These are phyloP conservation scores for Calephelis perditalis DNA, from an alignment of 2,888 invertebrate genomes.

Conservation along the genomic window DNA sequence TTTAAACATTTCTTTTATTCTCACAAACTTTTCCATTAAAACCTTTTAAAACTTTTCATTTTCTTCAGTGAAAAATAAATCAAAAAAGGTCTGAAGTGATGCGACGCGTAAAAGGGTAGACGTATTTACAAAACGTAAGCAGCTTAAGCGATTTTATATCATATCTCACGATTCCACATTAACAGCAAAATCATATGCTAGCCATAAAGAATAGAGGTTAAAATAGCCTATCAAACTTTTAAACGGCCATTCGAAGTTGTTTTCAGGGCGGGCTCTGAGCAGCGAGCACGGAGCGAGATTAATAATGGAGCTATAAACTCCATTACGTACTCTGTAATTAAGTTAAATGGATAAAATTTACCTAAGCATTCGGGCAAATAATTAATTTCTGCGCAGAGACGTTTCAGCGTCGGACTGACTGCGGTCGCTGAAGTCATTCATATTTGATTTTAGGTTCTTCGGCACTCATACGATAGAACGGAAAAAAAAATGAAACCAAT, in stretches of 20 bases:
- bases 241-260: slow-evolving; percentile 39
- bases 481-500: background rate
- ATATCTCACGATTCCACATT: slow-evolving; percentile 11
- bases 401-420: slow-evolving; percentile 25
- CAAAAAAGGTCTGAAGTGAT: slow-evolving; percentile 9
- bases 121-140: slow-evolving; percentile 13
- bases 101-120: slow-evolving; percentile 13
- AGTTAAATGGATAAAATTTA: slow-evolving; percentile 63
- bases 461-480: too few relatives aligned
- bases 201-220: slow-evolving; percentile 27
- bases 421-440: too few relatives aligned
- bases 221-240: slow-evolving; percentile 35
- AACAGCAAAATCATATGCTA: slow-evolving; percentile 20
- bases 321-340: slow-evolving; percentile 63
- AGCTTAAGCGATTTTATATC: slow-evolving; percentile 11
- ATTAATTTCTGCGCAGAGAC: slow-evolving; percentile 48
- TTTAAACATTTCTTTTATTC: background rate
- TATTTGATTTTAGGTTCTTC: too few relatives aligned
- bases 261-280: slow-evolving; percentile 33
- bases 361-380: slow-evolving; percentile 49
- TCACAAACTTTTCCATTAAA: slow-evolving; percentile 11
- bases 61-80: slow-evolving; percentile 8
- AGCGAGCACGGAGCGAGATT: slow-evolving; percentile 50
- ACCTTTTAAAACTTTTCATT: slow-evolving; percentile 11
- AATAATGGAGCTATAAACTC: slow-evolving; percentile 61